A percentile compares a stretch with the other conserved stretches of the same genome.
Evolutionary conservation across 2,888 invertebrate genomes (phyloP).

Genomic region (Lingula anatina): DNA sequence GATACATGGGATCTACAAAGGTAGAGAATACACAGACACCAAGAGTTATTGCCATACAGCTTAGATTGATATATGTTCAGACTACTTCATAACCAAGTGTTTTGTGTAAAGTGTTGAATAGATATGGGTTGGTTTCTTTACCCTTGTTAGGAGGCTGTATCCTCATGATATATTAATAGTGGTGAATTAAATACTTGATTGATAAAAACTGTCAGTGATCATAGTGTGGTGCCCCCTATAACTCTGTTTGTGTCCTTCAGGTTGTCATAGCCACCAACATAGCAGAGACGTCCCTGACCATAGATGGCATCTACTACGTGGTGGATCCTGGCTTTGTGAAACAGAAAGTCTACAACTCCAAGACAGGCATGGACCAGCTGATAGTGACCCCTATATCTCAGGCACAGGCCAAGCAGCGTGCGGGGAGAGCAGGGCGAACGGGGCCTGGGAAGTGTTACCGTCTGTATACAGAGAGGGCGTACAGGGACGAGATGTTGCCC

Average conservation of each 20-base stretch:
- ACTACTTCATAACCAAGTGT: too few species aligned
- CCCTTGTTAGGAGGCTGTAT: too few species aligned
- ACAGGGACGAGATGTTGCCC: slow-evolving; percentile 92
- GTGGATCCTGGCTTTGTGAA: slow-evolving; percentile 99
- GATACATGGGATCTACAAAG: too few species aligned
- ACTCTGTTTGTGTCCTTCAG: slow-evolving; percentile 24
- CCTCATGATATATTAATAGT: too few species aligned
- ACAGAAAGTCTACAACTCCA: slow-evolving; percentile 91
- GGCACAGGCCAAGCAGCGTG: slow-evolving; percentile 96
- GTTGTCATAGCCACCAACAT: slow-evolving; percentile 96
- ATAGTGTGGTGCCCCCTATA: too few species aligned
- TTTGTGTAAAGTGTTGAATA: too few species aligned
- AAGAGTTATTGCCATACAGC: too few species aligned
- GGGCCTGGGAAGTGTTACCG: slow-evolving; percentile 97
- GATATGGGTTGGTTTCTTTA: too few species aligned
- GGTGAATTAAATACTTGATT: too few species aligned
- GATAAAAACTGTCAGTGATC: too few species aligned
- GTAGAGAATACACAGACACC: slow-evolving; percentile 42
- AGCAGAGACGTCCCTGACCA: slow-evolving; percentile 97
- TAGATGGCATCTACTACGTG: slow-evolving; percentile 98
- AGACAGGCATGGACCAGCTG: slow-evolving; percentile 88
- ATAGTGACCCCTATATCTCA: slow-evolving; percentile 98
- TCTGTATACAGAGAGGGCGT: slow-evolving; percentile 95
- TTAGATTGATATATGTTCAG: too few species aligned
- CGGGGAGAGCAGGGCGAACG: slow-evolving; percentile 93